Evolutionary conservation across 2,888 invertebrate species (phyloP).

Genomic region (Netelia fuscicornis): DNA sequence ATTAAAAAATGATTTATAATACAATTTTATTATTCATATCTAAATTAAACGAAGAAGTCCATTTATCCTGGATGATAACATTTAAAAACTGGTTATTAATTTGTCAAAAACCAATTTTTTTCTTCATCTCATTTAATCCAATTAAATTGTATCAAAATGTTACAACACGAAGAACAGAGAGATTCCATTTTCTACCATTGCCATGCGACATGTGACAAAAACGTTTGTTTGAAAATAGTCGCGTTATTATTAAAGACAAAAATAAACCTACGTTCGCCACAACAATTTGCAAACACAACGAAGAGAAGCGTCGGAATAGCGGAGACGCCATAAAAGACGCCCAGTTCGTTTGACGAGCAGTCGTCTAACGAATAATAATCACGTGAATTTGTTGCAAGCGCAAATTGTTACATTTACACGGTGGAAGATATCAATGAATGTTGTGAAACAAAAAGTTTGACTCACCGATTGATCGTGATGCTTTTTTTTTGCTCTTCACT

Average conservation of each 20-base stretch:
- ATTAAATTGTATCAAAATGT: no score
- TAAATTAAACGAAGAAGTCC: no score
- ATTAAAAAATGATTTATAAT: no score
- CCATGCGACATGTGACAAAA: not conserved
- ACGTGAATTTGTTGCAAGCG: not conserved
- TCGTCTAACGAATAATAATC: not conserved
- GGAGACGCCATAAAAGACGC: not conserved
- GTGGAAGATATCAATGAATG: slow-evolving; percentile 6
- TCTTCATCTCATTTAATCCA: no score
- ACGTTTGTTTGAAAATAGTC: not conserved
- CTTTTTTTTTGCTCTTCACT: slow-evolving; percentile 38
- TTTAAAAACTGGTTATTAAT: no score
- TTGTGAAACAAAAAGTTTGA: slow-evolving; percentile 32
- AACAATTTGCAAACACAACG: not conserved
- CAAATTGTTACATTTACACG: not conserved
- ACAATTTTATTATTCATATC: no score
- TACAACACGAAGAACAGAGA: no score
- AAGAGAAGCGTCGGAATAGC: slow-evolving; percentile 2
- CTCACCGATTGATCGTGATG: slow-evolving; percentile 66
- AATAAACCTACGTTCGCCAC: not conserved
- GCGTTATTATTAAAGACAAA: not conserved
- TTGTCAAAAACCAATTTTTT: no score
- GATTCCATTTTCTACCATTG: no score
- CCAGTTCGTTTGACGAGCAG: slow-evolving; percentile 8
- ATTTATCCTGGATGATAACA: no score